phyloP scores from a whole-genome alignment of 2,113 vertebrate genomes.

The Cinclus cinclus region DNA sequence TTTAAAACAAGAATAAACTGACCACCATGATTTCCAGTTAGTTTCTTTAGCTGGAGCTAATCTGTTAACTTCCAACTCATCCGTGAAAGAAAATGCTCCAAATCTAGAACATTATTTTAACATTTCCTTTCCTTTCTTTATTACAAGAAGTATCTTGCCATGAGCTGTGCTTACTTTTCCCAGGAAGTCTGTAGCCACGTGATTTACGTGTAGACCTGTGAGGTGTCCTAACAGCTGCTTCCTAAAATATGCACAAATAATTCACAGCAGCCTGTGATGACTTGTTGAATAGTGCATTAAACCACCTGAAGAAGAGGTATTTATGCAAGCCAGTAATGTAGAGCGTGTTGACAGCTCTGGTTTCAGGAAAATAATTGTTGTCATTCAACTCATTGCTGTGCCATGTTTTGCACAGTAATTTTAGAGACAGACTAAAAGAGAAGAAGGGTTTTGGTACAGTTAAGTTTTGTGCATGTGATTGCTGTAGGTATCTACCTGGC shows the following conservation, averaged over 20 bases:
- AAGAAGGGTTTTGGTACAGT: not conserved
- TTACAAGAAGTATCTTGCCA: not conserved
- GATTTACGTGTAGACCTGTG: not conserved
- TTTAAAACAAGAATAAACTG: not conserved
- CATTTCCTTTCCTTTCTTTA: not conserved
- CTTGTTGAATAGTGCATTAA: not conserved
- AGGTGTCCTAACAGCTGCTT: not conserved
- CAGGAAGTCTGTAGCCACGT: not conserved
- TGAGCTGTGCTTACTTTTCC: not conserved
- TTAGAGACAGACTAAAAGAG: not conserved
- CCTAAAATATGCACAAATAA: not conserved
- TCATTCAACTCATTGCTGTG: not conserved
- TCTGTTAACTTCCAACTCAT: not conserved
- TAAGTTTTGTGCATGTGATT: not conserved
- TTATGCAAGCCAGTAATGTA: not conserved
- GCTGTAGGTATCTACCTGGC: not conserved
- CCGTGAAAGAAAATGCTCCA: not conserved
- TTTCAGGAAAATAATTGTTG: not conserved
- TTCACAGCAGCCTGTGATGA: not conserved
- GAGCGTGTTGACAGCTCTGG: not conserved
- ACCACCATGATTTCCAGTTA: not conserved
- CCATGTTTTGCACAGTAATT: not conserved
- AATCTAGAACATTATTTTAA: not conserved
- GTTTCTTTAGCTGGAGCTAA: not conserved
- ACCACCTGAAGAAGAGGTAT: not conserved